These are phyloP conservation scores for Sebastes glaucus DNA, from an alignment of 2,797 vertebrate species.

Conservation along the genomic window DNA sequence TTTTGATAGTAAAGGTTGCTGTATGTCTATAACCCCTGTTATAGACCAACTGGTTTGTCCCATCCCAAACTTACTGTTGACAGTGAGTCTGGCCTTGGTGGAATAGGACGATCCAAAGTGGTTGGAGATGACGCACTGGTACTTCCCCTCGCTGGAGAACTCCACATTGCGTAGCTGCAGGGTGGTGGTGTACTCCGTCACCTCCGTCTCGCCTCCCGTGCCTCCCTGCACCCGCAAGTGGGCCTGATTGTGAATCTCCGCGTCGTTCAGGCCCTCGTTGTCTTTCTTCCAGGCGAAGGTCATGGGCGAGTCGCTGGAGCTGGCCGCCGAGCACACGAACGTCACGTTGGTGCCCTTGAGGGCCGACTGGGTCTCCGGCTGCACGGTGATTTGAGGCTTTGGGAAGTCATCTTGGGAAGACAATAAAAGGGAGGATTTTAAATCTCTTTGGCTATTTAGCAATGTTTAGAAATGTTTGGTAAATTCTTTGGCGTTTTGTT, in stretches of 20 bases:
- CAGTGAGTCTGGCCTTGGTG: conserved; percentile 94
- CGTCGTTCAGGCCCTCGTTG: conserved; percentile 91
- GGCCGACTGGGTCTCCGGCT: conserved; percentile 95
- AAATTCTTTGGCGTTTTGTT: not conserved
- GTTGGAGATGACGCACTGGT: conserved; percentile 99
- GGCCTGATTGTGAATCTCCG: conserved; percentile 94
- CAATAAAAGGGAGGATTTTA: not conserved
- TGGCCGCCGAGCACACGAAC: conserved; percentile 95
- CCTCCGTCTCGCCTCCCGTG: conserved; percentile 67
- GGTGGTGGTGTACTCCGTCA: conserved; percentile 95
- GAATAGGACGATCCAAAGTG: conserved; percentile 98
- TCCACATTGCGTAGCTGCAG: conserved; percentile 89
- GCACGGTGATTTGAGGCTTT: conserved; percentile 96
- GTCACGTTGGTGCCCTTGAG: conserved; percentile 93
- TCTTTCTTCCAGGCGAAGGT: conserved; percentile 99
- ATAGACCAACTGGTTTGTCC: not conserved
- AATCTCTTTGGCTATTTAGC: not conserved
- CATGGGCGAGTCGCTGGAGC: conserved; percentile 98
- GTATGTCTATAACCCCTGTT: too few species aligned
- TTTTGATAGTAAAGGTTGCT: too few species aligned
- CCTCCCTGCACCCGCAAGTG: conserved; percentile 87
- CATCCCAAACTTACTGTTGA: conserved; percentile 90
- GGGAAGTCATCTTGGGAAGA: conserved; percentile 93
- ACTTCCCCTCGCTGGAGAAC: conserved; percentile 93
- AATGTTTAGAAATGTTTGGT: not conserved